Conservation (phyloP, 2,888 invertebrate species). For the Druceiella hillmani region DNA sequence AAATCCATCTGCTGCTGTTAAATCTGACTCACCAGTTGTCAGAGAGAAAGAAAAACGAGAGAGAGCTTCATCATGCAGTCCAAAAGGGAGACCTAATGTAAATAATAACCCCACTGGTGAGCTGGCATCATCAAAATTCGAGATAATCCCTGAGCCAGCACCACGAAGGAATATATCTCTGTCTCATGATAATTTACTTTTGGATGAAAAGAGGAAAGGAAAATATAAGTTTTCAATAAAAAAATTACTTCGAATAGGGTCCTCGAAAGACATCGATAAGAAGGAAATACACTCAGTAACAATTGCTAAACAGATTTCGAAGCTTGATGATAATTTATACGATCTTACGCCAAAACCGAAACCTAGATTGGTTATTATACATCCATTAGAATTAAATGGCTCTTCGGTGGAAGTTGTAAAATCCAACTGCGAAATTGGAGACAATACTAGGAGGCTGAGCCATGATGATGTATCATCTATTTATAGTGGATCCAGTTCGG, state of each 20-base stretch:
- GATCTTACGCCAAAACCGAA: constrained; percentile 59
- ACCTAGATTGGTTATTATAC: constrained; percentile 78
- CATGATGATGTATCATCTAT: constrained; percentile 52
- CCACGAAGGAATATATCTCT: constrained; percentile 66
- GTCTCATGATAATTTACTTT: constrained; percentile 66
- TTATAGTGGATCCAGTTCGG: constrained; percentile 42
- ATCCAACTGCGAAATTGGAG: constrained; percentile 43
- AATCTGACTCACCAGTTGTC: constrained; percentile 63
- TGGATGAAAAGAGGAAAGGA: constrained; percentile 62
- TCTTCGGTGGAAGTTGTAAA: constrained; percentile 74
- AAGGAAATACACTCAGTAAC: constrained; percentile 41
- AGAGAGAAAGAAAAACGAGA: constrained; percentile 73
- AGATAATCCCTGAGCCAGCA: constrained; percentile 57
- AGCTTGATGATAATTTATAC: constrained; percentile 50
- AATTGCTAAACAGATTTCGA: constrained; percentile 43
- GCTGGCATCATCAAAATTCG: constrained; percentile 24
- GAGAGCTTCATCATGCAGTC: constrained; percentile 58
- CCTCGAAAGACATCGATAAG: constrained; percentile 63
- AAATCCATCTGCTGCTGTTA: constrained; percentile 49
- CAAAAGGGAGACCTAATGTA: constrained; percentile 50
- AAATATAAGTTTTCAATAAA: constrained; percentile 74
- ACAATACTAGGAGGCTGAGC: constrained; percentile 36
- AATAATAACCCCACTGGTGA: constrained; percentile 32
- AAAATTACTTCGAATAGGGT: constrained; percentile 76
- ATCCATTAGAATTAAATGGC: constrained; percentile 81